Percentiles rank a stretch among this genome's conserved stretches.
phyloP scores from a whole-genome alignment of 2,113 vertebrate genomes.

The Sapayoa aenigma region DNA sequence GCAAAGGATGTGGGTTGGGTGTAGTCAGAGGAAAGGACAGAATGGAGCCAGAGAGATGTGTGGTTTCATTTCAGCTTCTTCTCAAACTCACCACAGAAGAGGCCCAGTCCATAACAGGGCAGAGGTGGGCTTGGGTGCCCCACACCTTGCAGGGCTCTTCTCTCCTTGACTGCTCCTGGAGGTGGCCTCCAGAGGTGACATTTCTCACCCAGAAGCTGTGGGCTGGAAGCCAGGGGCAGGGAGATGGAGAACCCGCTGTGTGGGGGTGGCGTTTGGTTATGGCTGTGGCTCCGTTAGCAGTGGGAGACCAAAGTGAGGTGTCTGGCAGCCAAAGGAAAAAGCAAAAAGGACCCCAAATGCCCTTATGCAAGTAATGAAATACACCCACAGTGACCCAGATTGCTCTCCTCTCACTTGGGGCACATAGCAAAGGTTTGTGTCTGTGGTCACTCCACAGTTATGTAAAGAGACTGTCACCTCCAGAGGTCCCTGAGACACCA shows the following conservation, averaged over 20 bases:
- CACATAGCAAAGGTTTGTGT: rapidly evolving
- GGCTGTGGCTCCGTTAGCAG: neutral
- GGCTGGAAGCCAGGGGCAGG: neutral
- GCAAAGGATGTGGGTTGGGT: constrained; percentile 52
- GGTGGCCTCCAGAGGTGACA: neutral
- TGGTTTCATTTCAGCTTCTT: constrained; percentile 23
- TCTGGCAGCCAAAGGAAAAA: neutral
- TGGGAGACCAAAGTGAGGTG: neutral
- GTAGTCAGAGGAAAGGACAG: constrained; percentile 14
- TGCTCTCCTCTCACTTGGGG: neutral
- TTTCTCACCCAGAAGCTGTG: rapidly evolving
- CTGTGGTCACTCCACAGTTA: neutral
- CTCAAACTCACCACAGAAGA: neutral
- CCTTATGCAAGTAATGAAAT: neutral
- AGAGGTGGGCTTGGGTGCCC: neutral
- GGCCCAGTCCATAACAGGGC: neutral
- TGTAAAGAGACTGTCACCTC: neutral
- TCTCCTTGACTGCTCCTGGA: neutral
- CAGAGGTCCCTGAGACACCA: neutral
- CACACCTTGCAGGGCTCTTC: neutral
- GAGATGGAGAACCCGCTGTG: rapidly evolving
- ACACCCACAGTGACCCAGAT: rapidly evolving
- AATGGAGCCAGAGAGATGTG: neutral
- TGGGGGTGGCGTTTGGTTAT: neutral
- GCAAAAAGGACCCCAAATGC: neutral